Evolutionary conservation across 2,113 vertebrate species (phyloP).

Genomic region (Butorides virescens): DNA sequence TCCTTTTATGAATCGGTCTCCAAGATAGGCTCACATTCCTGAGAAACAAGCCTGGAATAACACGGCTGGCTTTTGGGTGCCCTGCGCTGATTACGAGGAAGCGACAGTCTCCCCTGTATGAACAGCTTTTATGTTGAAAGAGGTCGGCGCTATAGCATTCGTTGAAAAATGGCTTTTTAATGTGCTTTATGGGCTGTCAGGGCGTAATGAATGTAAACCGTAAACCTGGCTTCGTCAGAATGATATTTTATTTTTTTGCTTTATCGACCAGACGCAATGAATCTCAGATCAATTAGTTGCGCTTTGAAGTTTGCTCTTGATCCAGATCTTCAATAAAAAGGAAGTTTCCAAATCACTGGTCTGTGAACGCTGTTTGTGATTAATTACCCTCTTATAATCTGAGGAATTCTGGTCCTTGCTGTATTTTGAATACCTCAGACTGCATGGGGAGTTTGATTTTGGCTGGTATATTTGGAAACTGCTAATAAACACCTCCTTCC

Average conservation of each 20-base stretch:
- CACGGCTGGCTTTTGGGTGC: slow-evolving; percentile 44
- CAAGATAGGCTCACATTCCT: slow-evolving; percentile 62
- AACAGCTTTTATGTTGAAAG: slow-evolving; percentile 51
- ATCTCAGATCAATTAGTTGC: slow-evolving; percentile 75
- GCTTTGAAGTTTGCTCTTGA: slow-evolving; percentile 78
- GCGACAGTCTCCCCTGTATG: slow-evolving; percentile 38
- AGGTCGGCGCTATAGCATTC: slow-evolving; percentile 1
- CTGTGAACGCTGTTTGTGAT: slow-evolving; percentile 79
- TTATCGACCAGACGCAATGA: slow-evolving; percentile 69
- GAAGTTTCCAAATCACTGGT: slow-evolving; percentile 79
- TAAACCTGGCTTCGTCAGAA: not conserved
- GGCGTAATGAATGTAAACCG: slow-evolving; percentile 44
- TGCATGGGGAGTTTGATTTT: slow-evolving; percentile 78
- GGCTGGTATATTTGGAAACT: slow-evolving; percentile 83
- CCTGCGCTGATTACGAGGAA: slow-evolving; percentile 37
- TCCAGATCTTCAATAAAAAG: slow-evolving; percentile 78
- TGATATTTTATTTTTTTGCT: slow-evolving; percentile 57
- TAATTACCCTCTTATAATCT: slow-evolving; percentile 83
- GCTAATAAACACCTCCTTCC: slow-evolving; percentile 82
- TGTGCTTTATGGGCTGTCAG: slow-evolving; percentile 43
- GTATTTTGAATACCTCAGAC: slow-evolving; percentile 79
- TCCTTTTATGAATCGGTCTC: slow-evolving; percentile 64
- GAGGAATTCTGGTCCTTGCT: slow-evolving; percentile 76
- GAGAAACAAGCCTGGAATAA: slow-evolving; percentile 62
- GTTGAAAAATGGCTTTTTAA: slow-evolving; percentile 62